These are phyloP conservation scores for Dissostichus mawsoni DNA, from an alignment of 2,113 vertebrate genomes.

Conservation along the genomic window DNA sequence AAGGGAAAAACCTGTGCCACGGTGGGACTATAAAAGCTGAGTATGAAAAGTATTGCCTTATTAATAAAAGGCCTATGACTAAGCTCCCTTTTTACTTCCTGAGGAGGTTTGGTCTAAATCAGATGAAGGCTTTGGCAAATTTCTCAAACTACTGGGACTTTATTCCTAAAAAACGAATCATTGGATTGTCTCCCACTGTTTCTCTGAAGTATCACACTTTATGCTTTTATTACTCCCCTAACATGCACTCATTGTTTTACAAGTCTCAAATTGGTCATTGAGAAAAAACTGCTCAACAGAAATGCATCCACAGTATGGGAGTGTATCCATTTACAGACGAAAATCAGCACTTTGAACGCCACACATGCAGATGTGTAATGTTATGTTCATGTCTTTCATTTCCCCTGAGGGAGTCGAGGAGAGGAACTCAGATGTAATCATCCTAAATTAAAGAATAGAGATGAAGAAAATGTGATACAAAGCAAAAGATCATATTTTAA, in stretches of 20 bases:
- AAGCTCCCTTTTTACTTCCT: neutral
- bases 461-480: neutral
- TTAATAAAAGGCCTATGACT: neutral
- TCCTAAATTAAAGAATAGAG: conserved; percentile 4
- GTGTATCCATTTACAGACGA: conserved; percentile 17
- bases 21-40: neutral
- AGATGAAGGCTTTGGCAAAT: neutral
- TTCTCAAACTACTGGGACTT: neutral
- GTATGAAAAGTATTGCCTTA: no score
- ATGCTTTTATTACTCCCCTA: neutral
- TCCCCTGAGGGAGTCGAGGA: neutral
- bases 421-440: conserved; percentile 10
- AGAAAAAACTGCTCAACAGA: neutral
- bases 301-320: neutral
- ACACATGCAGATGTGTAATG: neutral
- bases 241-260: neutral
- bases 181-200: neutral
- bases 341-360: neutral
- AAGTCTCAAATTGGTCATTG: conserved; percentile 30
- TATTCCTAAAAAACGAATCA: neutral
- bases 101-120: neutral
- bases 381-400: neutral
- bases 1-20: neutral
- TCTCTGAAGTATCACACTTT: neutral
- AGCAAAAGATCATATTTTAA: neutral